phyloP scores from a whole-genome alignment of 2,888 invertebrate genomes.

The Criorhina ranunculi region DNA sequence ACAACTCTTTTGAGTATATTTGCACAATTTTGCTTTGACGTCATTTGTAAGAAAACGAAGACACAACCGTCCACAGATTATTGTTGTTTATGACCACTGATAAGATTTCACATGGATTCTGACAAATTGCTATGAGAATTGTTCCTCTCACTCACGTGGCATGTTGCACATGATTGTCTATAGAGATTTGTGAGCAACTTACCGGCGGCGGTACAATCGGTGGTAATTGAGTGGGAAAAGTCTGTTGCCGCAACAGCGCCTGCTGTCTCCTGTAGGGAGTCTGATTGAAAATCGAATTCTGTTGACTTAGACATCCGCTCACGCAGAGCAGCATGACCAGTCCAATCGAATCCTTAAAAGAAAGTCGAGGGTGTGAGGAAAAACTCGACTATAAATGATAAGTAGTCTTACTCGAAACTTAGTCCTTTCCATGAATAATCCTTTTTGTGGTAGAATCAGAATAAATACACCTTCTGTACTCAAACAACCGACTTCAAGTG shows the following conservation, averaged over 20 bases:
- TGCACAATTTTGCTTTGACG: conserved; percentile 44
- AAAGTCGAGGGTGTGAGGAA: conserved; percentile 12
- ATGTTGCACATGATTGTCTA: background rate
- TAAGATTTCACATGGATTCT: conserved; percentile 53
- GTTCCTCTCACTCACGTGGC: conserved; percentile 45
- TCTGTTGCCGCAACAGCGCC: conserved; percentile 70
- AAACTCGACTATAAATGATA: background rate
- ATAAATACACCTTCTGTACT: conserved; percentile 40
- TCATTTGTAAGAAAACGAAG: conserved; percentile 41
- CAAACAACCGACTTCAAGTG: conserved; percentile 59
- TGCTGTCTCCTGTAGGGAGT: conserved; percentile 81
- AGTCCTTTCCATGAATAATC: conserved; percentile 75
- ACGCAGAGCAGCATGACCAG: conserved; percentile 63
- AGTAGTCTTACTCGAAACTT: conserved; percentile 76
- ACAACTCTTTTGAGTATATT: conserved; percentile 71
- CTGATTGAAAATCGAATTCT: conserved; percentile 80
- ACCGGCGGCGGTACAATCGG: conserved; percentile 79
- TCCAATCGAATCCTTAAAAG: conserved; percentile 55
- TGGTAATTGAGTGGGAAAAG: conserved; percentile 78
- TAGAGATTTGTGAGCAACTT: conserved; percentile 49
- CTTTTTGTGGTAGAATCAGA: background rate
- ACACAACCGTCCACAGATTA: conserved; percentile 40
- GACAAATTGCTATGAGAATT: conserved; percentile 67
- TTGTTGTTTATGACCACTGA: conserved; percentile 70
- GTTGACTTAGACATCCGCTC: conserved; percentile 78